Percentiles rank a stretch among this genome's conserved stretches.
Conservation (phyloP, 2,888 invertebrate species). For the Matsumyia berberina region DNA sequence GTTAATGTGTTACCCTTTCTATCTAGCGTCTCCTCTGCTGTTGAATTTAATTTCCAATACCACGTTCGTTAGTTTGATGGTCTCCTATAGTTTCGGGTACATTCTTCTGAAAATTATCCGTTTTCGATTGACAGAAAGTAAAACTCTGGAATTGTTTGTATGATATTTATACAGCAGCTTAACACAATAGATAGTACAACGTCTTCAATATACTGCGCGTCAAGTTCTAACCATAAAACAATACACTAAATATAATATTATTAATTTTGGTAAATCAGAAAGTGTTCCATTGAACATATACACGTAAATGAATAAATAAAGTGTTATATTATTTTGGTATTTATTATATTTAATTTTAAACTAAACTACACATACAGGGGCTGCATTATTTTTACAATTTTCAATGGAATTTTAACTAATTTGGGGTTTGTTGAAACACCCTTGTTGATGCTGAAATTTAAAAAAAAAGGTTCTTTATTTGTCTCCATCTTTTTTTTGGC, state of each 20-base stretch:
- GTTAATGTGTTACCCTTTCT: too few relatives aligned
- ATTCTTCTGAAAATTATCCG: neutral
- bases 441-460: neutral
- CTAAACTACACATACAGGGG: constrained; percentile 42
- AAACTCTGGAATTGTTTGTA: constrained; percentile 9
- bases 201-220: neutral
- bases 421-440: neutral
- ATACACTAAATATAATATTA: constrained; percentile 5
- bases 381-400: constrained; percentile 37
- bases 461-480: neutral
- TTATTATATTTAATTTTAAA: constrained; percentile 30
- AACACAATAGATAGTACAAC: constrained; percentile 26
- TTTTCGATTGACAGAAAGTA: neutral
- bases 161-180: constrained; percentile 25
- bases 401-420: constrained; percentile 5
- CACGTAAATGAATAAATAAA: constrained; percentile 14
- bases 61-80: too few relatives aligned
- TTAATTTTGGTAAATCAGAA: constrained; percentile 16
- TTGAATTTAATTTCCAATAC: too few relatives aligned
- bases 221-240: constrained; percentile 13
- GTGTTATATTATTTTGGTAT: constrained; percentile 4
- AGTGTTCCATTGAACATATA: constrained; percentile 1
- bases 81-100: too few relatives aligned
- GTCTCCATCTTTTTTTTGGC: too few relatives aligned
- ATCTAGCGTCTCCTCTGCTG: too few relatives aligned